Evolutionary conservation across 2,797 vertebrate species (phyloP).

Genomic region (Poeciliopsis turneri): DNA sequence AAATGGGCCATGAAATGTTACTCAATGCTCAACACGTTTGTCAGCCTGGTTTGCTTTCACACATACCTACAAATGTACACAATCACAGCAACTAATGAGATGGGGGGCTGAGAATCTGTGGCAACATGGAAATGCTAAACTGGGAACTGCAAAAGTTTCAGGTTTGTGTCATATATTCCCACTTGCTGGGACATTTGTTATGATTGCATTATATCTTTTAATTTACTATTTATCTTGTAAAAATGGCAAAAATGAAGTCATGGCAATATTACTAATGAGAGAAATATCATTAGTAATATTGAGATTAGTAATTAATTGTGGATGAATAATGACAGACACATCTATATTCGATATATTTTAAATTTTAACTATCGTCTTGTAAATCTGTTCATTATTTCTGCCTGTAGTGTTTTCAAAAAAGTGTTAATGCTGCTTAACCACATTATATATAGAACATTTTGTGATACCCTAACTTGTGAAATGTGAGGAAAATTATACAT

Average conservation of each 20-base stretch:
- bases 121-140: constrained; percentile 15
- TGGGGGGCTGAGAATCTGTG: constrained; percentile 7
- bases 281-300: too few relatives aligned
- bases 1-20: constrained; percentile 78
- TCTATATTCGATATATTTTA: not conserved
- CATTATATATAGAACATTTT: not conserved
- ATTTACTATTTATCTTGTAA: not conserved
- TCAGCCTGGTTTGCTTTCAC: constrained; percentile 36
- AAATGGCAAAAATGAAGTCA: not conserved
- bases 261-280: not conserved
- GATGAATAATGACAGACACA: not conserved
- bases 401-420: not conserved
- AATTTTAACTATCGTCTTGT: too few relatives aligned
- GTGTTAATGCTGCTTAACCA: not conserved
- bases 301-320: too few relatives aligned
- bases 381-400: not conserved
- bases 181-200: not conserved
- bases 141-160: not conserved
- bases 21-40: constrained; percentile 69
- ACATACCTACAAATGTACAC: constrained; percentile 34
- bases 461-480: not conserved
- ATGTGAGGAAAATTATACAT: not conserved
- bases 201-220: not conserved
- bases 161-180: not conserved
- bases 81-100: constrained; percentile 49